A percentile compares a stretch with the other conserved stretches of the same genome.
Evolutionary conservation across 2,888 invertebrate genomes (phyloP).

Genomic region (Catonia carolina): DNA sequence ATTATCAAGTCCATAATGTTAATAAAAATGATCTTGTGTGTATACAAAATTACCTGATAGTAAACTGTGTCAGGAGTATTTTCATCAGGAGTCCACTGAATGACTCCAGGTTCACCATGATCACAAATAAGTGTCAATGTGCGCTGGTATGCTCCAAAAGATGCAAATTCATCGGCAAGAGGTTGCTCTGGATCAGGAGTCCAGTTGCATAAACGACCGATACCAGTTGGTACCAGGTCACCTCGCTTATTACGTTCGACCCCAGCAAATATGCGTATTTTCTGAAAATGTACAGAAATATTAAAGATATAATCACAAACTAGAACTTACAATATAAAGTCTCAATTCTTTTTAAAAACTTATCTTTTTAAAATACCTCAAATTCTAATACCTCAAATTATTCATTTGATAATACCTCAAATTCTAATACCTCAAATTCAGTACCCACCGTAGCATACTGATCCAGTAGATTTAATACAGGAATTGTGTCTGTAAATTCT

Average conservation of each 20-base stretch:
- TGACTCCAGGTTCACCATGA: slow-evolving; percentile 72
- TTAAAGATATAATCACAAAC: background rate
- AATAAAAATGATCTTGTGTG: no score
- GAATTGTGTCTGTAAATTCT: no score
- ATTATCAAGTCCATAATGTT: no score
- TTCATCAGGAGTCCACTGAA: slow-evolving; percentile 80
- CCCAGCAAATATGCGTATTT: slow-evolving; percentile 75
- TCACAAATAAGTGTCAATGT: slow-evolving; percentile 77
- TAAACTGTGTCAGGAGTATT: slow-evolving; percentile 87
- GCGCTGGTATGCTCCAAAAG: slow-evolving; percentile 86
- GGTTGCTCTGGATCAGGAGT: slow-evolving; percentile 66
- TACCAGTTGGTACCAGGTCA: slow-evolving; percentile 63
- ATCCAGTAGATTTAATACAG: no score
- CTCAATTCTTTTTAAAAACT: background rate
- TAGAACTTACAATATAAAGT: background rate
- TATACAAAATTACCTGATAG: slow-evolving; percentile 84
- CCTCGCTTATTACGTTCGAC: slow-evolving; percentile 63
- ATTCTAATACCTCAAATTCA: no score
- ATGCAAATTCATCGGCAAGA: slow-evolving; percentile 70
- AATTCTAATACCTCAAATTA: no score
- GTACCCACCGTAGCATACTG: no score
- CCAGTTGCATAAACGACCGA: slow-evolving; percentile 84
- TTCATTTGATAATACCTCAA: no score
- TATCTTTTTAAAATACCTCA: no score
- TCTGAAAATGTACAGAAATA: slow-evolving; percentile 45